phyloP scores from a whole-genome alignment of 2,113 vertebrate species.

The Isurus oxyrinchus region DNA sequence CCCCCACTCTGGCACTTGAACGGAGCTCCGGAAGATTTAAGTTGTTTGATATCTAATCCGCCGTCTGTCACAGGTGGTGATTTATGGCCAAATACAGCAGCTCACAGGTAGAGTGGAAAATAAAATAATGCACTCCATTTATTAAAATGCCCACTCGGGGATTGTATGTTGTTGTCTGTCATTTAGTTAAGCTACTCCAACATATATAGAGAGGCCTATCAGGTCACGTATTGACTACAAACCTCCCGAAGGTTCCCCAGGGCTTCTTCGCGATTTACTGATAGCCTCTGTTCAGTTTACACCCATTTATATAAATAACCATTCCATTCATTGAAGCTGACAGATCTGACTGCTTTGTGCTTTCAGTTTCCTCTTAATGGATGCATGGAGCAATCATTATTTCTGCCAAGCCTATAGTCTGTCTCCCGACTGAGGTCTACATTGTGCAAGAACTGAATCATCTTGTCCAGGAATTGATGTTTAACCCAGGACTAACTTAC shows the following conservation, averaged over 20 bases:
- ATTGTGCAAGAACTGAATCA: background rate
- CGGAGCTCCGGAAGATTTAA: background rate
- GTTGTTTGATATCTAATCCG: conserved; percentile 12
- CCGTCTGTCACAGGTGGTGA: background rate
- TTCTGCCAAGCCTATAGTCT: background rate
- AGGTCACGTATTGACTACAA: conserved; percentile 11
- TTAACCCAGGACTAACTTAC: background rate
- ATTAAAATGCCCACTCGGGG: background rate
- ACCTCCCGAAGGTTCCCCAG: background rate
- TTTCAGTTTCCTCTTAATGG: background rate
- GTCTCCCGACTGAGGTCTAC: background rate
- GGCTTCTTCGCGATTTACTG: background rate
- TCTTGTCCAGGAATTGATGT: background rate
- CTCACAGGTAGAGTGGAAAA: background rate
- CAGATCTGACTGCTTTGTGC: conserved; percentile 4
- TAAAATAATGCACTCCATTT: conserved; percentile 27
- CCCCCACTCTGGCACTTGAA: background rate
- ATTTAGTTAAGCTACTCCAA: conserved; percentile 19
- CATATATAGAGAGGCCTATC: background rate
- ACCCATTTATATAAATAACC: conserved; percentile 27
- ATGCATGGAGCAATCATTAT: background rate
- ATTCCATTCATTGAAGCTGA: conserved; percentile 25
- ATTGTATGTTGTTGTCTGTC: conserved; percentile 17
- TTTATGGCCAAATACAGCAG: background rate
- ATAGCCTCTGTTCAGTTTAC: background rate